Evolutionary conservation across 1,140 invertebrate species (phyloP).

Genomic region (Trachymyrmex septentrionalis): DNA sequence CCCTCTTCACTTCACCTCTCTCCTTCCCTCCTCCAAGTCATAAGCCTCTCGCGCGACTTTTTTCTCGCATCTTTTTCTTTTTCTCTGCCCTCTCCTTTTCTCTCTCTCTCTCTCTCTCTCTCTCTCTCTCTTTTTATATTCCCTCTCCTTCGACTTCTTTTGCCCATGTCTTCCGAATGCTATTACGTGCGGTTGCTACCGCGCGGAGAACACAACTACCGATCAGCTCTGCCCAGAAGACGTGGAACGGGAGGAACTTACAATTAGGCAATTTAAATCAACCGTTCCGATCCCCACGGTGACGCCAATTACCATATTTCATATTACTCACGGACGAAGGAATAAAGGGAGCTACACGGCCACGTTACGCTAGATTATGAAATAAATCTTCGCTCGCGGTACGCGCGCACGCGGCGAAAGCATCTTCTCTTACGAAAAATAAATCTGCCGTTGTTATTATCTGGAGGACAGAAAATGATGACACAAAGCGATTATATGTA

Average conservation of each 20-base stretch:
- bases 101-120: slow-evolving; percentile 42
- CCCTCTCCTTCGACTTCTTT: slow-evolving; percentile 11
- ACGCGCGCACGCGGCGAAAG: neutral
- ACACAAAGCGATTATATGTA: neutral
- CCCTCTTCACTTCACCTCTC: slow-evolving; percentile 17
- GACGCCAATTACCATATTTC: slow-evolving; percentile 59
- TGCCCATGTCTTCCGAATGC: slow-evolving; percentile 22
- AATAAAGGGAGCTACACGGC: slow-evolving; percentile 8
- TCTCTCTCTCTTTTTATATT: slow-evolving; percentile 43
- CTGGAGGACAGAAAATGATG: slow-evolving; percentile 31
- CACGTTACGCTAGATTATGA: slow-evolving; percentile 24
- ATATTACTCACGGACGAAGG: slow-evolving; percentile 40
- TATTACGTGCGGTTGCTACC: slow-evolving; percentile 83
- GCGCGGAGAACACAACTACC: slow-evolving; percentile 79
- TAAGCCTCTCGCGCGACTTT: slow-evolving; percentile 36
- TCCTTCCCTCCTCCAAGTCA: slow-evolving; percentile 19
- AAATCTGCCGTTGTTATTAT: slow-evolving; percentile 43
- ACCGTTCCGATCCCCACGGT: slow-evolving; percentile 60
- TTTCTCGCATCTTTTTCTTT: slow-evolving; percentile 22
- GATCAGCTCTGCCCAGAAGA: slow-evolving; percentile 68
- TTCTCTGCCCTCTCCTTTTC: slow-evolving; percentile 20
- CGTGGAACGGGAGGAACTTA: slow-evolving; percentile 71
- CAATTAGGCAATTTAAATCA: slow-evolving; percentile 77
- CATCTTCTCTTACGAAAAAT: slow-evolving; percentile 20
- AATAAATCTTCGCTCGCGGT: slow-evolving; percentile 32